Conservation (phyloP, 2,888 invertebrate genomes). For the Xiphydria camelus region DNA sequence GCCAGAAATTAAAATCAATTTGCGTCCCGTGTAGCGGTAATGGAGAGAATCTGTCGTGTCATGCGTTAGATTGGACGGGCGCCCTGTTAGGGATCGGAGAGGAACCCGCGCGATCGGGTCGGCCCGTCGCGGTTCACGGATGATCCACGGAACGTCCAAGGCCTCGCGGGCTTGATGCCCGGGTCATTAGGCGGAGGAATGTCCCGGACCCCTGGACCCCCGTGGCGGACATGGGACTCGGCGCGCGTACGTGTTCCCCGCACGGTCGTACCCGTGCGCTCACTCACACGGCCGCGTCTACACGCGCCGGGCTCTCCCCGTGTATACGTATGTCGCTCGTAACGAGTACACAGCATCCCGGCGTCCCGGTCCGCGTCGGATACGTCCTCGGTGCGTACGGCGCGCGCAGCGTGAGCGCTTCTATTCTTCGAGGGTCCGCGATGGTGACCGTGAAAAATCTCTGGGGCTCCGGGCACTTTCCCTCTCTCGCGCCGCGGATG, state of each 20-base stretch:
- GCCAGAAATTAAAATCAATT: slow-evolving; percentile 33
- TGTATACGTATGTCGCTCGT: background rate
- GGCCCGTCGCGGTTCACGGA: slow-evolving; percentile 2
- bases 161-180: slow-evolving; percentile 21
- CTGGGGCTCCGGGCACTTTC: too few relatives aligned
- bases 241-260: too few relatives aligned
- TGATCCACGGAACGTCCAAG: slow-evolving; percentile 27
- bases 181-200: slow-evolving; percentile 32
- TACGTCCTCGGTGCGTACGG: too few relatives aligned
- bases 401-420: background rate
- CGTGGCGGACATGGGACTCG: slow-evolving; percentile 1
- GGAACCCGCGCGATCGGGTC: slow-evolving; percentile 4
- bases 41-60: slow-evolving; percentile 37
- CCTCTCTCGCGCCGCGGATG: too few relatives aligned
- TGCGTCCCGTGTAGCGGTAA: slow-evolving; percentile 28
- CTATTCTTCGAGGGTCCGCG: background rate
- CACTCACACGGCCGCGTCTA: background rate
- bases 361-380: background rate
- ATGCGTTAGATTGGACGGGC: slow-evolving; percentile 40
- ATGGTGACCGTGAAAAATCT: too few relatives aligned
- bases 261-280: background rate
- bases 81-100: slow-evolving; percentile 18
- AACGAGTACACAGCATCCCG: background rate
- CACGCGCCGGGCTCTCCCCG: background rate
- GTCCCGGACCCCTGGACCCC: slow-evolving; percentile 16